A percentile compares a stretch with the other conserved stretches of the same genome.
These are phyloP conservation scores for Spheniscus mendiculus DNA, from an alignment of 2,113 vertebrate species.

Conservation along the genomic window DNA sequence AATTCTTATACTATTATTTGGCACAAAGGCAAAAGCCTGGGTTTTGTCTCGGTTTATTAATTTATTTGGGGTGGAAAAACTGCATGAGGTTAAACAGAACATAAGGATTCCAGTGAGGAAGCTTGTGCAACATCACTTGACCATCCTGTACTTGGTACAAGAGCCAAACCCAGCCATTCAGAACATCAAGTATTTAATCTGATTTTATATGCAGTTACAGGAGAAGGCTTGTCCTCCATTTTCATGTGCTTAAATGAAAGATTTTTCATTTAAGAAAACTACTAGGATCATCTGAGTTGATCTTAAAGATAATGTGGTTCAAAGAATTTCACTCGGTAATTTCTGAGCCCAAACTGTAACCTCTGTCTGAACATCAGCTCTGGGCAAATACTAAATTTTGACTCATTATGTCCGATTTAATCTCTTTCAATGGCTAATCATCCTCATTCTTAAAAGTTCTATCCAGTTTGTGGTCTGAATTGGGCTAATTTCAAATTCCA, in stretches of 20 bases:
- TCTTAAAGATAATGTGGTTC: not conserved
- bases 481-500: not conserved
- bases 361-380: not conserved
- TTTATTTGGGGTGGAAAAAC: not conserved
- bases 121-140: not conserved
- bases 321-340: not conserved
- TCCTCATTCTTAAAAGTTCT: not conserved
- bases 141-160: not conserved
- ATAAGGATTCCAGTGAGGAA: not conserved
- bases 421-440: not conserved
- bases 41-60: not conserved
- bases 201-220: not conserved
- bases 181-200: not conserved
- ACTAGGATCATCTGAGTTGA: not conserved
- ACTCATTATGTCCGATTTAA: not conserved
- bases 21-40: not conserved
- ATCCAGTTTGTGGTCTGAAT: not conserved
- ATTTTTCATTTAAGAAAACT: not conserved
- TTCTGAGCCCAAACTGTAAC: not conserved
- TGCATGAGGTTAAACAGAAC: not conserved
- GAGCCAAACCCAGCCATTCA: not conserved
- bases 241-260: not conserved
- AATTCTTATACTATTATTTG: not conserved
- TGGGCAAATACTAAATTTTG: not conserved
- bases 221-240: not conserved